Evolutionary conservation across 2,888 invertebrate species (phyloP).

Genomic region (Linhomoeus sp.): DNA sequence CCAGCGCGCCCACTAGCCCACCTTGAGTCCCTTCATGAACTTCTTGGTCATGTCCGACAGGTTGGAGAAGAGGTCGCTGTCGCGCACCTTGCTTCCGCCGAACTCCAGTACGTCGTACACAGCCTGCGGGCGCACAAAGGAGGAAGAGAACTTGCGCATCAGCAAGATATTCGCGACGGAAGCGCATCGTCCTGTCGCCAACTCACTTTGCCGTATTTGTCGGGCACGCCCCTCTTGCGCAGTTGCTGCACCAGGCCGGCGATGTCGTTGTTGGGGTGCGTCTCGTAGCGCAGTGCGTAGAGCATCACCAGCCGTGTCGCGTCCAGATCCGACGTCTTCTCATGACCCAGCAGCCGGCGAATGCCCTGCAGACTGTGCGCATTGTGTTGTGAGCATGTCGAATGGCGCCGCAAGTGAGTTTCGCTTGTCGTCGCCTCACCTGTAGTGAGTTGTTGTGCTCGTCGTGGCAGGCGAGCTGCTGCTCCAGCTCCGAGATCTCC

Average conservation of each 20-base stretch:
- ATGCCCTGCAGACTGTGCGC: slow-evolving; percentile 46
- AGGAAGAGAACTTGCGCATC: too few species aligned
- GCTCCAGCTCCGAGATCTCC: slow-evolving; percentile 77
- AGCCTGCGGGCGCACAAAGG: neutral
- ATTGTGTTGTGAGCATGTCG: neutral
- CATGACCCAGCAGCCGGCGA: slow-evolving; percentile 52
- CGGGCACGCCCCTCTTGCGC: slow-evolving; percentile 48
- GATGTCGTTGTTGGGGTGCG: slow-evolving; percentile 67
- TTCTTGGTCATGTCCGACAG: slow-evolving; percentile 67
- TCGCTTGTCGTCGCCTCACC: slow-evolving; percentile 51
- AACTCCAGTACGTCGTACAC: slow-evolving; percentile 14
- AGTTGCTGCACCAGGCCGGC: slow-evolving; percentile 52
- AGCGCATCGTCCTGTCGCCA: too few species aligned
- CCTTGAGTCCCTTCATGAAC: slow-evolving; percentile 49
- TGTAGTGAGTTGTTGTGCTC: slow-evolving; percentile 38
- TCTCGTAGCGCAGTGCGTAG: slow-evolving; percentile 80
- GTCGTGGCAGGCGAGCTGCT: slow-evolving; percentile 55
- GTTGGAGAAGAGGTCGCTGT: slow-evolving; percentile 57
- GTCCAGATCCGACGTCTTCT: slow-evolving; percentile 53
- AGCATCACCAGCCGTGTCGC: slow-evolving; percentile 67
- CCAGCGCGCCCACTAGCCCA: too few species aligned
- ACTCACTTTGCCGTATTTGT: slow-evolving; percentile 33
- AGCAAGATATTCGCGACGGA: too few species aligned
- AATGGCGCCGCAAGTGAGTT: slow-evolving; percentile 31
- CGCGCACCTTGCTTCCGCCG: slow-evolving; percentile 57